Conservation (phyloP, 2,797 vertebrate genomes). For the Craterocephalus amniculus region DNA sequence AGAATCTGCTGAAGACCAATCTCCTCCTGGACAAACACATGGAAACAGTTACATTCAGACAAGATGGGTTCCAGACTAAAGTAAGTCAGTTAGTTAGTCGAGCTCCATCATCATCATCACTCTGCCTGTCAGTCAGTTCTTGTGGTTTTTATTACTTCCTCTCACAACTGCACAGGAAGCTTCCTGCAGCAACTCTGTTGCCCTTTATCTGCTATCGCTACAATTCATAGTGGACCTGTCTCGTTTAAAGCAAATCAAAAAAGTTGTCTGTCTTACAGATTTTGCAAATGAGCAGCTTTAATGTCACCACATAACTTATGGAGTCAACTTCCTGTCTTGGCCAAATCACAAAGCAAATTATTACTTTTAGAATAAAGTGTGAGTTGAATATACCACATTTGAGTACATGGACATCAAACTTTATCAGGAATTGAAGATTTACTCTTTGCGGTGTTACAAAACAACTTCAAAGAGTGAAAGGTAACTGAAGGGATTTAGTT, state of each 20-base stretch:
- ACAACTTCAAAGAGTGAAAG: not conserved
- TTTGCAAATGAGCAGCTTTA: not conserved
- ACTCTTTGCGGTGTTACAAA: not conserved
- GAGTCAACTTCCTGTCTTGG: not conserved
- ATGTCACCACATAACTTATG: too few relatives aligned
- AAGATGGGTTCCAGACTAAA: constrained; percentile 85
- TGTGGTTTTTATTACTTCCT: constrained; percentile 75
- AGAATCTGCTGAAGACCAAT: constrained; percentile 41
- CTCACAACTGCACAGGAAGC: constrained; percentile 72
- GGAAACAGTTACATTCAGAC: constrained; percentile 59
- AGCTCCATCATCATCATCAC: constrained; percentile 30
- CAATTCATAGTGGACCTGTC: constrained; percentile 2
- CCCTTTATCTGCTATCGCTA: constrained; percentile 21
- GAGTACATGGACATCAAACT: not conserved
- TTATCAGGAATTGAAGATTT: not conserved
- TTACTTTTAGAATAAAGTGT: not conserved
- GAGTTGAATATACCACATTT: not conserved
- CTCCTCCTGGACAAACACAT: constrained; percentile 61
- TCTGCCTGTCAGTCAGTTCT: constrained; percentile 51
- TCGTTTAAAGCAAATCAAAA: constrained; percentile 14
- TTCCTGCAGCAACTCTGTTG: constrained; percentile 50
- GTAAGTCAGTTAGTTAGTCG: constrained; percentile 65
- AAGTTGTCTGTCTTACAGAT: not conserved
- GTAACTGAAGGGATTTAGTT: not conserved
- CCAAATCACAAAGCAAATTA: not conserved